phyloP scores from a whole-genome alignment of 2,888 invertebrate genomes.

The Caprella mutica region DNA sequence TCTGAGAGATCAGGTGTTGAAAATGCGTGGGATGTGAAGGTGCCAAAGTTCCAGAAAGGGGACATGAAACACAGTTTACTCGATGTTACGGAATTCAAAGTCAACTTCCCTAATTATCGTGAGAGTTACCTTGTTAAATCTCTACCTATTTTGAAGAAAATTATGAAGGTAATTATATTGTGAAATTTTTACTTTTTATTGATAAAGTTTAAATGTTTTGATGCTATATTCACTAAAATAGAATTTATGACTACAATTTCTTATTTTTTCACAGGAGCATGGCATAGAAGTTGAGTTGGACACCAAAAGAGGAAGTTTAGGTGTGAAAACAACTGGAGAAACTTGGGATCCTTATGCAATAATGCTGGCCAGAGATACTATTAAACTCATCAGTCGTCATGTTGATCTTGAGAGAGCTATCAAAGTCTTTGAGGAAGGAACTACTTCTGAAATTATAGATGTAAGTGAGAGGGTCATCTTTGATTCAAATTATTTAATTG shows the following conservation, averaged over 20 bases:
- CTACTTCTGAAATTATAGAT: constrained; percentile 89
- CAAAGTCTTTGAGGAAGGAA: constrained; percentile 71
- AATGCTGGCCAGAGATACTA: constrained; percentile 88
- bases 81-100: constrained; percentile 92
- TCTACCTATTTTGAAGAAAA: constrained; percentile 88
- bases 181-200: too few relatives aligned
- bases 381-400: constrained; percentile 85
- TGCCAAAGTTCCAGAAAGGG: constrained; percentile 72
- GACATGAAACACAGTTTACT: constrained; percentile 79
- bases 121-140: constrained; percentile 89
- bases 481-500: too few relatives aligned
- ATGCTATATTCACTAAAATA: too few relatives aligned
- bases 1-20: too few relatives aligned
- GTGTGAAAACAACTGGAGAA: constrained; percentile 84
- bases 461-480: too few relatives aligned
- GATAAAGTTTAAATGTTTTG: too few relatives aligned
- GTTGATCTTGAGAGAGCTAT: constrained; percentile 94
- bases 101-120: constrained; percentile 90
- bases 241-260: not conserved
- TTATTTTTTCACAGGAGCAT: constrained; percentile 49
- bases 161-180: constrained; percentile 49
- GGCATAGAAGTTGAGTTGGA: constrained; percentile 77
- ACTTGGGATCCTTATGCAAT: constrained; percentile 98
- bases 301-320: constrained; percentile 85
- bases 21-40: constrained; percentile 77